Evolutionary conservation across 2,113 vertebrate genomes (phyloP), one percentile per base, ranked within the genome.

Genomic region (Daubentonia madagascariensis): DNA sequence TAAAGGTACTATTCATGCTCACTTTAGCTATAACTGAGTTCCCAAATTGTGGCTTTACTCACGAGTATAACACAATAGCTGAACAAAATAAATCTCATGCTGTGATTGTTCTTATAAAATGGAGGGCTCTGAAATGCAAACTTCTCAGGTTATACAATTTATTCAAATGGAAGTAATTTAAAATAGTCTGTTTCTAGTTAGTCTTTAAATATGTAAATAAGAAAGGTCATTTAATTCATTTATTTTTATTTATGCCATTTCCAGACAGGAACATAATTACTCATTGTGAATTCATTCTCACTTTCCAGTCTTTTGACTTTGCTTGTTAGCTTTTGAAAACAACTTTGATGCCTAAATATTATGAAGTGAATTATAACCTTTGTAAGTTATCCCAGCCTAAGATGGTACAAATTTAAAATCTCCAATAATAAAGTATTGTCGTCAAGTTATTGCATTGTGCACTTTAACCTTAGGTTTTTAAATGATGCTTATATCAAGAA

Each of bases 171-270:
- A 96, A 96, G 63, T 87, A 87, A 94, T 97, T 96, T 96, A 84
- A 85, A 81, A 87, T 35, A 83, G 48, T 79, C 86, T 98, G 94
- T 93, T 93, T 93, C 89, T 73, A 90, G 45, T 97, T 97, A 97
- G 68, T 89, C 94, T 93, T 93, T 86, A 93, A 97, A 96, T 94
- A 97, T 97, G 95, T 86, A 97, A 97, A 96, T 93, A 85, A 80
- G 91, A 85, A 84, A 92, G 45, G 20, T 48, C 65, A 93, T 95
- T 97, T 84, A 93, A 91, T 89, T 80, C 88, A 76, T 97, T 95
- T 80, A 89, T 96, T 97, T 97, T 93, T 94, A 97, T 97, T 96
- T 97, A 87, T 87, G n/a, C 57, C 28, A 78, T 97, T 97, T 97
- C 94, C 96, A 97, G 91, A 96, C 92, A 93, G 78, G 20, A 94